Evolutionary conservation across 2,113 vertebrate species (phyloP).

Genomic region (Grantiella picta): DNA sequence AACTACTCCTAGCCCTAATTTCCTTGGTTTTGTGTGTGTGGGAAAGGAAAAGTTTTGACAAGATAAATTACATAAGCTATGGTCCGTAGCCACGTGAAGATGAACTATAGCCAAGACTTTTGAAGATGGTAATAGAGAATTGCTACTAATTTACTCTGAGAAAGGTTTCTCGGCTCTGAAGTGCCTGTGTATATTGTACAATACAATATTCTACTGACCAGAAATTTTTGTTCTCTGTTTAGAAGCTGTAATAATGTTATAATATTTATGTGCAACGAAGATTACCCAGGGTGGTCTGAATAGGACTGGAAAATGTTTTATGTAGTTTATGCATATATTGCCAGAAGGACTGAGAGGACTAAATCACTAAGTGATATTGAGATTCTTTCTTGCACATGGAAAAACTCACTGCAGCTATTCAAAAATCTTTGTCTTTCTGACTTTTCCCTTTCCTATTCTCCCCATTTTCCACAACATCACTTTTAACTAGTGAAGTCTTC

Average conservation of each 20-base stretch:
- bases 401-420: background rate
- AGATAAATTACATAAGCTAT: background rate
- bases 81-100: background rate
- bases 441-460: background rate
- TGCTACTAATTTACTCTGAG: background rate
- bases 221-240: background rate
- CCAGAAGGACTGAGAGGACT: background rate
- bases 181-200: background rate
- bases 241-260: background rate
- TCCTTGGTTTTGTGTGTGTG: background rate
- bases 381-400: background rate
- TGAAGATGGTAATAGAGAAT: background rate
- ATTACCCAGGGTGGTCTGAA: background rate
- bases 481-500: background rate
- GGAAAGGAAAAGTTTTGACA: background rate
- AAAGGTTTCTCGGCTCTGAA: background rate
- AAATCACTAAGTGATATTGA: background rate
- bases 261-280: background rate
- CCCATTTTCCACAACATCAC: background rate
- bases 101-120: background rate
- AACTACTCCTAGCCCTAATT: background rate
- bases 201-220: background rate
- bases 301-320: background rate
- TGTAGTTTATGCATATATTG: background rate
- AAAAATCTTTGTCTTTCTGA: background rate